phyloP scores from a whole-genome alignment of 2,888 invertebrate genomes.

The Drosophila mayaguana region DNA sequence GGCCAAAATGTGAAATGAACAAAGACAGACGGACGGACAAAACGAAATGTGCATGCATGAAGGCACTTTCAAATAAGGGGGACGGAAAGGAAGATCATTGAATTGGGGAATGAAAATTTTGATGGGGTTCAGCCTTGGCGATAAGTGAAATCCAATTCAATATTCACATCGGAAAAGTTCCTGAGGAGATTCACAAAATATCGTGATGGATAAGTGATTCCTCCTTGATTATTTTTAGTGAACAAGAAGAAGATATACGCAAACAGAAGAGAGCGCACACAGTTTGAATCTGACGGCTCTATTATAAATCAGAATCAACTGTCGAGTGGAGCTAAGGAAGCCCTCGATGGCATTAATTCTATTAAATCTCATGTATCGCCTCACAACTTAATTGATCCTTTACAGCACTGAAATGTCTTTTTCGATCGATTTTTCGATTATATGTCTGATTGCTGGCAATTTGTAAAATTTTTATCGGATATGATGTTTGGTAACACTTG shows the following conservation, averaged over 20 bases:
- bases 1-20: conserved; percentile 19
- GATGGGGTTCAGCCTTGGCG: background rate
- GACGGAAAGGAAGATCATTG: background rate
- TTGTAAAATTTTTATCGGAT: no score
- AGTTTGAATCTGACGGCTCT: background rate
- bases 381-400: no score
- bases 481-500: no score
- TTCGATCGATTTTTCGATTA: no score
- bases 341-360: no score
- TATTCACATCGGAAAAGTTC: background rate
- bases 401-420: no score
- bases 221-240: background rate
- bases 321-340: no score
- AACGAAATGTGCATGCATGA: conserved; percentile 5
- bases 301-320: no score
- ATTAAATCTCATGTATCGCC: no score
- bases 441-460: no score
- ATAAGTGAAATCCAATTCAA: background rate
- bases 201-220: background rate
- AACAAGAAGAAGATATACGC: background rate
- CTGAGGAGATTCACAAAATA: background rate
- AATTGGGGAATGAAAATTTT: background rate
- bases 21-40: background rate
- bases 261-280: background rate
- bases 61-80: background rate